These are phyloP conservation scores for Euwallacea fornicatus DNA, from an alignment of 1,140 invertebrate species.

Conservation along the genomic window DNA sequence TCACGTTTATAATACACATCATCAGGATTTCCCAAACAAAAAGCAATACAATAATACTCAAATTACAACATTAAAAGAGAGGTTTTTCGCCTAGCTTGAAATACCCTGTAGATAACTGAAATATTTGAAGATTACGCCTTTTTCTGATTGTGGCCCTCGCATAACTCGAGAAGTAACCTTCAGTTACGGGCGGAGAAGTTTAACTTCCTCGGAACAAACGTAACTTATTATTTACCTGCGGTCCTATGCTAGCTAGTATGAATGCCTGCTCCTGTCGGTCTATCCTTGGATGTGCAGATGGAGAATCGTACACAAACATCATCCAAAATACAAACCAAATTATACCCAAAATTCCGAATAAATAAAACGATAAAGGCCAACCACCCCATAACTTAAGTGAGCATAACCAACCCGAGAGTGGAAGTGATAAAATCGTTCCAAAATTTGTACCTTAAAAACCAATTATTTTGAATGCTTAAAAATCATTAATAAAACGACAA, in stretches of 20 bases:
- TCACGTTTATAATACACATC: no score
- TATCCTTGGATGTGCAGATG: slow-evolving; percentile 79
- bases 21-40: no score
- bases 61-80: no score
- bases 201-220: neutral
- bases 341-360: slow-evolving; percentile 73
- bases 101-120: no score
- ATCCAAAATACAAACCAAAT: slow-evolving; percentile 81
- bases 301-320: slow-evolving; percentile 72
- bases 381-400: slow-evolving; percentile 68
- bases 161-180: no score
- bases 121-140: no score
- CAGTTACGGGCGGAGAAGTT: no score
- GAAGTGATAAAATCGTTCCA: slow-evolving; percentile 75
- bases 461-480: neutral
- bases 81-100: no score
- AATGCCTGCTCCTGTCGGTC: slow-evolving; percentile 66
- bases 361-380: slow-evolving; percentile 79
- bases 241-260: slow-evolving; percentile 64
- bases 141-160: no score
- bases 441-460: slow-evolving; percentile 64
- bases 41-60: no score
- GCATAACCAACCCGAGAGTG: slow-evolving; percentile 73
- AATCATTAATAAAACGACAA: neutral
- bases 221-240: slow-evolving; percentile 45